These are phyloP conservation scores for Xenus cinereus DNA, from an alignment of 2,113 vertebrate genomes.

Conservation along the genomic window DNA sequence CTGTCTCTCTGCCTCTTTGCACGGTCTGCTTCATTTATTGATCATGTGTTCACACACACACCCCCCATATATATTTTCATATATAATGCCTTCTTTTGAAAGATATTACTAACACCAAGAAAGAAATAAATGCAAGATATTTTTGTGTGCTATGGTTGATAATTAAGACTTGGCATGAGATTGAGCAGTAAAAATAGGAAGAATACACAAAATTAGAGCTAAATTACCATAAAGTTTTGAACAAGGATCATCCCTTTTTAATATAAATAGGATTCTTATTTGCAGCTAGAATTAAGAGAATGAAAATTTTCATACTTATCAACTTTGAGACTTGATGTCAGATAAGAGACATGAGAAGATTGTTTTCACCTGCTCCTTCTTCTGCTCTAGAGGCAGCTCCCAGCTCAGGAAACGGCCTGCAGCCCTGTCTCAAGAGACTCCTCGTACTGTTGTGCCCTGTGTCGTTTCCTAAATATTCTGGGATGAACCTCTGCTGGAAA, in stretches of 20 bases:
- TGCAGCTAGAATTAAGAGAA: background rate
- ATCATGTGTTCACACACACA: background rate
- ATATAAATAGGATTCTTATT: background rate
- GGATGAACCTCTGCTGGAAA: background rate
- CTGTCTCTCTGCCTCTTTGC: background rate
- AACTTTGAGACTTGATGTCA: background rate
- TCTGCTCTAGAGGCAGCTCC: background rate
- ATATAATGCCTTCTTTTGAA: background rate
- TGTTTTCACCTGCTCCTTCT: background rate
- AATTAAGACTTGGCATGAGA: background rate
- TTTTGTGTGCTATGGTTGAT: background rate
- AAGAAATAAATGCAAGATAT: background rate
- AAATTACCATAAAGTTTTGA: background rate
- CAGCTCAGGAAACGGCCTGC: background rate
- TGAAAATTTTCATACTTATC: background rate
- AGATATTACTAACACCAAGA: background rate
- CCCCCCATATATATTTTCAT: background rate
- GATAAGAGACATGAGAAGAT: background rate
- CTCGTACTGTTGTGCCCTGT: background rate
- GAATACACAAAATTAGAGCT: background rate
- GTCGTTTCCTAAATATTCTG: background rate
- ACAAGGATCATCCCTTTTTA: background rate
- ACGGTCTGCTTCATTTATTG: background rate
- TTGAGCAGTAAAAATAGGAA: background rate
- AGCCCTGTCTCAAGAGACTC: background rate